Conservation (phyloP, 2,113 vertebrate species). For the Mobula hypostoma region DNA sequence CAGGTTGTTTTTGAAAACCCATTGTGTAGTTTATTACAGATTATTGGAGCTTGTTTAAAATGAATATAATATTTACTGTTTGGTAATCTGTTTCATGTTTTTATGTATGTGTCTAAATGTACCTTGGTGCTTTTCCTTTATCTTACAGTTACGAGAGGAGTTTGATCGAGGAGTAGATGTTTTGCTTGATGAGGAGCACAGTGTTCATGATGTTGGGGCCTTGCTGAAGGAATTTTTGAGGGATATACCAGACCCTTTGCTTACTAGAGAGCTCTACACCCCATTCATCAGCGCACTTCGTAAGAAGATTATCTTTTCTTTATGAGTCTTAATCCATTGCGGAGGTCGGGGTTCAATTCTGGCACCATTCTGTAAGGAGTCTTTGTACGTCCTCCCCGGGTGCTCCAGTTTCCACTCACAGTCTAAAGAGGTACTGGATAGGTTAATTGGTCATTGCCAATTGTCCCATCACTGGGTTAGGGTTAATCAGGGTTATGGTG, state of each 20-base stretch:
- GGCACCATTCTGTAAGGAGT: too few species aligned
- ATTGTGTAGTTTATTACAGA: neutral
- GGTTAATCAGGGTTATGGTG: too few species aligned
- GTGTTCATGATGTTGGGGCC: slow-evolving; percentile 88
- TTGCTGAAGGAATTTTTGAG: slow-evolving; percentile 92
- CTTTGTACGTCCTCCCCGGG: too few species aligned
- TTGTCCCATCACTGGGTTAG: too few species aligned
- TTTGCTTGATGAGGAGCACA: slow-evolving; percentile 79
- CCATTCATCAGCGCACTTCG: slow-evolving; percentile 87
- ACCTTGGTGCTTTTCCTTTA: neutral
- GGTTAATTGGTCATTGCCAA: too few species aligned
- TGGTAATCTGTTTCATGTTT: neutral
- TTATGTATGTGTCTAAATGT: neutral
- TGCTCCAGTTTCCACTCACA: too few species aligned
- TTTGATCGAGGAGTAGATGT: slow-evolving; percentile 88
- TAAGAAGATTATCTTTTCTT: slow-evolving; percentile 50
- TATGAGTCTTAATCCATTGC: neutral
- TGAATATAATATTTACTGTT: neutral
- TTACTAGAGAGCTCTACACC: slow-evolving; percentile 89
- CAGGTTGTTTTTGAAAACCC: neutral
- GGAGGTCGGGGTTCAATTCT: too few species aligned
- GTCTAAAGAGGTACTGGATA: too few species aligned
- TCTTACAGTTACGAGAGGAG: slow-evolving; percentile 79
- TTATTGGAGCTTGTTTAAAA: neutral
- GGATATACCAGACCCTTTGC: slow-evolving; percentile 89